Evolutionary conservation across 2,797 vertebrate genomes (phyloP), one percentile per base, ranked within the genome.

Genomic region (Amblyopsis hoosieri): DNA sequence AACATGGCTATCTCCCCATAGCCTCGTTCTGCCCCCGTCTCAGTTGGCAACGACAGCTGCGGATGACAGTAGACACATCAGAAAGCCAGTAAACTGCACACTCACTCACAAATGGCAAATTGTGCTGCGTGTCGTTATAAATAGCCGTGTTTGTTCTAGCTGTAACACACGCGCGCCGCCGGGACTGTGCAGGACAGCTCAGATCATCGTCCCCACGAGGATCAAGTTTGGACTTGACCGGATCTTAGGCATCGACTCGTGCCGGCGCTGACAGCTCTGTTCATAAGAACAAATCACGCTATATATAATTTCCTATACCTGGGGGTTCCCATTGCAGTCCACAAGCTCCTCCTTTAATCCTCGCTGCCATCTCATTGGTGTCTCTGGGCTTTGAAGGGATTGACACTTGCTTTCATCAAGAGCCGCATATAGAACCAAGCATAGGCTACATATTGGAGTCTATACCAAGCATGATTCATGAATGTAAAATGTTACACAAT

Each of bases 211-310:
- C 85, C 89, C 86, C 88, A 90, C 88, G 83, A 85, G 88, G 90
- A 92, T 93, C 90, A 83, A 79, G 87, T 91, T 90, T 84, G 88
- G 89, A 90, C 86, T 81, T 85, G 88, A 90, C 84, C 85, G 84
- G 91, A 90, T 90, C 82, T 85, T 81, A 81, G 84, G 80, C 80
- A 78, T 77, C 80, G 74, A 67, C 62, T 77, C 71, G 65, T 48
- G 23, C 69, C 75, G 75, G 71, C 50, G 83, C 71, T 90, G 86
- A 91, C 87, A 90, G 81, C 75, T 73, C 80, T 69, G 75, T 82
- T 81, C 86, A 82, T 86, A 70, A 76, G 75, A 71, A 72, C 69
- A 79, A 78, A 82, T 76, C 47, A 54, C 52, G 5, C 81, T 80
- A 81, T 77, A 79, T 82, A 66, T 87, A 60, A 76, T 90, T 88